Evolutionary conservation across 2,797 vertebrate genomes (phyloP).

Genomic region (Rhabdophis nuchalis): DNA sequence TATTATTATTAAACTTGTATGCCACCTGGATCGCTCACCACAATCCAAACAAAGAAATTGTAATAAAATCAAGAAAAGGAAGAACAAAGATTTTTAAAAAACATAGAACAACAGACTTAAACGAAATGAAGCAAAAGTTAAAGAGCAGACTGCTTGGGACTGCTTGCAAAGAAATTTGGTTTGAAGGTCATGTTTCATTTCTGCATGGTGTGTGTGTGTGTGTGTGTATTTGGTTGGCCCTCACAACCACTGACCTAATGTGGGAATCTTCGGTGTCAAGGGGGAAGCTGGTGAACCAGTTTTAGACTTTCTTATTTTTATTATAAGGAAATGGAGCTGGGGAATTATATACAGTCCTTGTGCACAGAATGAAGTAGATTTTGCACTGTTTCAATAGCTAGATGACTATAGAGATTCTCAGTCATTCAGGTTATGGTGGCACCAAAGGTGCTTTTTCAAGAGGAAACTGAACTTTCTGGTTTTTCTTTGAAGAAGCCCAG

Average conservation of each 20-base stretch:
- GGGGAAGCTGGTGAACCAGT: background rate
- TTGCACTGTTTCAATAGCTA: background rate
- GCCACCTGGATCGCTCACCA: background rate
- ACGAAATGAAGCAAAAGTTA: background rate
- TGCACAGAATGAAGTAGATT: background rate
- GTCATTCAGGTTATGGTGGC: background rate
- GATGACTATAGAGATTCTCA: background rate
- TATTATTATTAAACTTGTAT: background rate
- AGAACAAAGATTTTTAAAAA: background rate
- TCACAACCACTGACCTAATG: background rate
- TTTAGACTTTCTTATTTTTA: background rate
- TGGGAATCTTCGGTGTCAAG: background rate
- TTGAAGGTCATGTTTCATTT: background rate
- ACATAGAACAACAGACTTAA: background rate
- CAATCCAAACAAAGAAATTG: background rate
- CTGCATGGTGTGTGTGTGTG: background rate
- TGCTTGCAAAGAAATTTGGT: background rate
- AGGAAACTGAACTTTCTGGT: background rate
- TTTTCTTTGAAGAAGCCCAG: background rate
- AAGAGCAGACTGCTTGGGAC: background rate
- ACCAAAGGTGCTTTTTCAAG: background rate
- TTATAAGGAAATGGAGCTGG: background rate
- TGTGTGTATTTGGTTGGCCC: background rate
- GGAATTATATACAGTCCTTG: background rate
- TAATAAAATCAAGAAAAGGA: background rate